phyloP scores from a whole-genome alignment of 2,797 vertebrate species.

The Acanthopagrus latus region DNA sequence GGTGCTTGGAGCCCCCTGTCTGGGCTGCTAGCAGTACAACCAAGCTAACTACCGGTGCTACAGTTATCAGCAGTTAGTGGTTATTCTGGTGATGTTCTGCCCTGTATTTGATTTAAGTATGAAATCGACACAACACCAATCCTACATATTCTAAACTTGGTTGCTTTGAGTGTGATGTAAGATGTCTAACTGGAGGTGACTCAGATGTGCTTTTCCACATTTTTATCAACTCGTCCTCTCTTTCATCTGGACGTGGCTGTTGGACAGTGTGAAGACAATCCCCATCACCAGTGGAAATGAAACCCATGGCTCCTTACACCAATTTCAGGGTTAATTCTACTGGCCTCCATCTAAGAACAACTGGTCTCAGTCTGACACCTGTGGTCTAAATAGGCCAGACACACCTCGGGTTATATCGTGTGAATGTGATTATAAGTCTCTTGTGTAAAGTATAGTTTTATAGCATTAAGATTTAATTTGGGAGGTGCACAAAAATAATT shows the following conservation, averaged over 20 bases:
- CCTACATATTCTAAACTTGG: no score
- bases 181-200: neutral
- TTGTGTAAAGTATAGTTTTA: constrained; percentile 1
- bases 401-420: constrained; percentile 24
- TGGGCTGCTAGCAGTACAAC: no score
- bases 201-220: neutral
- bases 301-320: neutral
- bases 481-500: neutral
- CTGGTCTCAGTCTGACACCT: constrained; percentile 19
- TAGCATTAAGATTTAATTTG: constrained; percentile 33
- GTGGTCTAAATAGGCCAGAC: constrained; percentile 30
- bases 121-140: no score
- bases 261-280: no score
- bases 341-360: constrained; percentile 23
- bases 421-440: constrained; percentile 34
- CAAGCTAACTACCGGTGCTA: no score
- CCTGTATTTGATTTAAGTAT: no score
- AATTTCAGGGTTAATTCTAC: constrained; percentile 45
- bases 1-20: no score
- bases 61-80: no score
- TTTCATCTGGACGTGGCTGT: no score
- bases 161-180: neutral
- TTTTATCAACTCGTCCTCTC: neutral
- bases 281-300: neutral
- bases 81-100: no score